These are phyloP conservation scores for Drosophila teissieri DNA, from an alignment of 1,140 invertebrate species.

Conservation along the genomic window DNA sequence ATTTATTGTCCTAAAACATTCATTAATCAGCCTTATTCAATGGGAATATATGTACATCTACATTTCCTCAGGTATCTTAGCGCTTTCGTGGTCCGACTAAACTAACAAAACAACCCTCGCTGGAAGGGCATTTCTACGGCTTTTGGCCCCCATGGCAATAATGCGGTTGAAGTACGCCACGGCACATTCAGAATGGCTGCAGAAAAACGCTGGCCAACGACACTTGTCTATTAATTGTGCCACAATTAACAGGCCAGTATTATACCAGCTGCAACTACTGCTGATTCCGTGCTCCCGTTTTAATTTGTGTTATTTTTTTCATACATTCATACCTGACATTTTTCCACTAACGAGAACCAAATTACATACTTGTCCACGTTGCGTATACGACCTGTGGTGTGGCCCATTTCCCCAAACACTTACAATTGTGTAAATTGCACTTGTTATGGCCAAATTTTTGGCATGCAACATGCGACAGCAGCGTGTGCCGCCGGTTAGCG, in stretches of 20 bases:
- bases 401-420: constrained; percentile 75
- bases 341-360: constrained; percentile 38
- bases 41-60: too few relatives aligned
- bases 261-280: constrained; percentile 24
- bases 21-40: too few relatives aligned
- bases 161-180: constrained; percentile 21
- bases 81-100: neutral
- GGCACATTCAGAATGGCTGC: constrained; percentile 22
- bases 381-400: constrained; percentile 45
- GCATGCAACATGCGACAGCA: constrained; percentile 88
- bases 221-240: constrained; percentile 66
- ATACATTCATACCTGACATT: neutral
- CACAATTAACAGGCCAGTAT: constrained; percentile 61
- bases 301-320: neutral
- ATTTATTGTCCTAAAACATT: too few relatives aligned
- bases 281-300: constrained; percentile 18
- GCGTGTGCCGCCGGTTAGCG: constrained; percentile 83
- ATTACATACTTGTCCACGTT: constrained; percentile 54
- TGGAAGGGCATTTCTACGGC: neutral
- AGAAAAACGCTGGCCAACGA: constrained; percentile 18
- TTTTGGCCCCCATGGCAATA: constrained; percentile 15
- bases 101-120: neutral
- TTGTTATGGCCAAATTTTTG: constrained; percentile 88
- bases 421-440: constrained; percentile 88
- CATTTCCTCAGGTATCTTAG: too few relatives aligned